phyloP scores from a whole-genome alignment of 2,797 vertebrate genomes.

The Bucorvus abyssinicus region DNA sequence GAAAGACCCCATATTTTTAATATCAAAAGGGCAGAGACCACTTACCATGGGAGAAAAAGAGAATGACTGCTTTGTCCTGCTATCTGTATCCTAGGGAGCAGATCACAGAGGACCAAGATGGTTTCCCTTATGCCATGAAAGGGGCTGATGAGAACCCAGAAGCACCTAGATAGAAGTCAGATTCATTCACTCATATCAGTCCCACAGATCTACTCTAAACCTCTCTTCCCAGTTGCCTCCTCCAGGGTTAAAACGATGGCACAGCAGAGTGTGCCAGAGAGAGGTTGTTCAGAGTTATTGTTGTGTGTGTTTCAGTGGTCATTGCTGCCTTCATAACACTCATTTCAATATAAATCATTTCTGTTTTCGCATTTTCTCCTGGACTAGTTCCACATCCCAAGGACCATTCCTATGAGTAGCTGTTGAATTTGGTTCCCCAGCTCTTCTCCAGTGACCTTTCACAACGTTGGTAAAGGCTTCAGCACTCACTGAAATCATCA shows the following conservation, averaged over 20 bases:
- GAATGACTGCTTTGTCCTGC: conserved; percentile 53
- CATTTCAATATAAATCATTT: conserved; percentile 48
- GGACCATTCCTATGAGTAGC: conserved; percentile 1
- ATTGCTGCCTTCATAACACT: conserved; percentile 30
- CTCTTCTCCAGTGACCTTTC: conserved; percentile 34
- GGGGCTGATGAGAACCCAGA: conserved; percentile 42
- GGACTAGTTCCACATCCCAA: not conserved
- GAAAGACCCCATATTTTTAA: conserved; percentile 66
- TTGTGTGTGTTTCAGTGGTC: conserved; percentile 43
- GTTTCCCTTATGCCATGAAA: conserved; percentile 46
- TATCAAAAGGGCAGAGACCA: conserved; percentile 67
- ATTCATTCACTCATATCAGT: conserved; percentile 28
- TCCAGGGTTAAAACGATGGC: conserved; percentile 55
- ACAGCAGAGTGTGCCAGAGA: conserved; percentile 7
- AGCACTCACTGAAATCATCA: conserved; percentile 50
- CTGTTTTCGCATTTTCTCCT: conserved; percentile 36
- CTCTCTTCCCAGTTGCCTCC: conserved; percentile 37
- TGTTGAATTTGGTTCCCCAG: not conserved
- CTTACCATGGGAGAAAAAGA: conserved; percentile 63
- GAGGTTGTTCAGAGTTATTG: conserved; percentile 40
- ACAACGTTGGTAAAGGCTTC: conserved; percentile 45
- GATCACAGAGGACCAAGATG: conserved; percentile 45
- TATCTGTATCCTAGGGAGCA: conserved; percentile 45
- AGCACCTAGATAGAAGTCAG: conserved; percentile 52
- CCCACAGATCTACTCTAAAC: conserved; percentile 42